A percentile compares a stretch with the other conserved stretches of the same genome.
These are phyloP conservation scores for Chiloscyllium punctatum DNA, from an alignment of 2,797 vertebrate genomes.

Conservation along the genomic window DNA sequence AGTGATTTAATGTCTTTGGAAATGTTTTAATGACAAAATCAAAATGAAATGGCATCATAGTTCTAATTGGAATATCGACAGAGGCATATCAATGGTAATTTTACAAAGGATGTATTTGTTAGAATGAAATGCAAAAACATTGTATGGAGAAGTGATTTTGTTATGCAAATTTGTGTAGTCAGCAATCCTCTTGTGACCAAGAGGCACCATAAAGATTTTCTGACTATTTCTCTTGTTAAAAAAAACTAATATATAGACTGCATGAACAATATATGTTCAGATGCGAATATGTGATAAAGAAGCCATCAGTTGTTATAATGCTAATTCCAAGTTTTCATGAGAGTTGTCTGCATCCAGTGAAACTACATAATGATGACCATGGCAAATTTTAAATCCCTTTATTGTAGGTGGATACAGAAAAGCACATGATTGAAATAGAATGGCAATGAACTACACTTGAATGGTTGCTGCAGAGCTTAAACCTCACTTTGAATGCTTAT, in stretches of 20 bases:
- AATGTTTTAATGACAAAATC: neutral
- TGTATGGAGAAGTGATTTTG: neutral
- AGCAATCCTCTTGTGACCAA: neutral
- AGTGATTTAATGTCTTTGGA: constrained; percentile 23
- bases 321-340: neutral
- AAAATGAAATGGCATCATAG: neutral
- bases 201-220: neutral
- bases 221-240: neutral
- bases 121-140: neutral
- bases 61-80: neutral
- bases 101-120: neutral
- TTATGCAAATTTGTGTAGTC: neutral
- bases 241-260: neutral
- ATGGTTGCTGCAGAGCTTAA: constrained; percentile 2
- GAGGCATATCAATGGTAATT: neutral
- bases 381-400: constrained; percentile 29
- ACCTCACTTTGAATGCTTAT: constrained; percentile 6
- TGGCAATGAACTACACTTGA: constrained; percentile 32
- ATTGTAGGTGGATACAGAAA: neutral
- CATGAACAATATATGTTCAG: neutral
- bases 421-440: constrained; percentile 39
- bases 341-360: neutral
- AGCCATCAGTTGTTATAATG: neutral
- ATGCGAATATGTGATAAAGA: neutral
- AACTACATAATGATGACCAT: constrained; percentile 20